Percentiles rank a stretch among this genome's conserved stretches.
phyloP scores from a whole-genome alignment of 2,113 vertebrate genomes.

The Eleginops maclovinus region DNA sequence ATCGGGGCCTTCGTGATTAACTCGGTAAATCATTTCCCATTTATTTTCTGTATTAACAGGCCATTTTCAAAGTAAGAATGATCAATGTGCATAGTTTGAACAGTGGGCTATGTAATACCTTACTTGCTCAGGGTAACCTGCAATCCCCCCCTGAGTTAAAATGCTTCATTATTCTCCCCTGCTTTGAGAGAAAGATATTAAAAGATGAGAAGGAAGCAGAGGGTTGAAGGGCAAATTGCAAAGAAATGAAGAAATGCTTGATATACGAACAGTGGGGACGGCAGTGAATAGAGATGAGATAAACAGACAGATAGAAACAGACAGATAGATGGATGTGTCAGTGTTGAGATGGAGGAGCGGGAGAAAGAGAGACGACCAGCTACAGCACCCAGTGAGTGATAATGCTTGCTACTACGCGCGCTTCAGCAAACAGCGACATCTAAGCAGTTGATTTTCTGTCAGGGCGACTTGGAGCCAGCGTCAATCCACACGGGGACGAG shows the following conservation, averaged over 20 bases:
- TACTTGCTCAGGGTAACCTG: not conserved
- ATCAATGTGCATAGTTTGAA: too few species aligned
- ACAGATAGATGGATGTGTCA: not conserved
- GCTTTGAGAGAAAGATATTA: conserved; percentile 25
- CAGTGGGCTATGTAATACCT: not conserved
- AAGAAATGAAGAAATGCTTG: conserved; percentile 32
- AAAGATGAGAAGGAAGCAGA: conserved; percentile 24
- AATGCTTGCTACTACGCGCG: conserved; percentile 49
- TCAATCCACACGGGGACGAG: conserved; percentile 71
- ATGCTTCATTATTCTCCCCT: not conserved
- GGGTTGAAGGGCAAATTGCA: conserved; percentile 36
- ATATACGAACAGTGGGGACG: conserved; percentile 2
- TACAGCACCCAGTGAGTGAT: conserved; percentile 20
- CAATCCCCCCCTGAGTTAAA: not conserved
- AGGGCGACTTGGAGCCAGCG: conserved; percentile 62
- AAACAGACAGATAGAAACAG: not conserved
- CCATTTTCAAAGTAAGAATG: too few species aligned
- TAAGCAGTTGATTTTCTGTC: conserved; percentile 81
- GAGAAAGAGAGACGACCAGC: conserved; percentile 28
- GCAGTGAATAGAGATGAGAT: conserved; percentile 30
- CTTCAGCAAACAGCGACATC: conserved; percentile 76
- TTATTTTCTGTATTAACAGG: not conserved
- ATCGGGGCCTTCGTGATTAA: too few species aligned
- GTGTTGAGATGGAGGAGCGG: conserved; percentile 4
- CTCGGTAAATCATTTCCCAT: not conserved